Base-by-base conservation (phyloP, 2,113 vertebrate species). In the Pongo pygmaeus region DNA sequence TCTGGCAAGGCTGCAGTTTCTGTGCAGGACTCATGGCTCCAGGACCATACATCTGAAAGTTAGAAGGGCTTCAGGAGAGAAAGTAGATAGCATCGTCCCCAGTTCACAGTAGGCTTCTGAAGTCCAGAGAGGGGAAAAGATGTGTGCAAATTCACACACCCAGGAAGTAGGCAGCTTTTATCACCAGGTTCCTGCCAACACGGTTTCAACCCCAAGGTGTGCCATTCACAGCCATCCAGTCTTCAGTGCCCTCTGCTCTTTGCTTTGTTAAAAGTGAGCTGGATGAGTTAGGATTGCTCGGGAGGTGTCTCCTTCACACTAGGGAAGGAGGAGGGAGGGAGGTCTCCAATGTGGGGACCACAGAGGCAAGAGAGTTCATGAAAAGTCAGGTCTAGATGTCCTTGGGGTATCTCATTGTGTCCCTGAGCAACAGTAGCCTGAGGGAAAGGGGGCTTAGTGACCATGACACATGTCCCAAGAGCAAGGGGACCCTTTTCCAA, bases 371-470 rank as follows among this genome's bases (percentile, higher is more conserved):
- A 74, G 32, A 8, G 16, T 20, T 27, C 38, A 78, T 25, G n/a
- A 52, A 30, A 52, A 18, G 35, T 22, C 86, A 84, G 79, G 59
- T 64, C 64, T 64, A 35, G 38, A 59, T 8, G 67, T 55, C n/a
- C 40, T 20, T 8, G 40, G 27, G 22, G 30, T 69, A 38, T 85
- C 32, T 55, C 8, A 5, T 14, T 20, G 12, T 52, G 48, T 96
- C 57, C 83, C 94, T 93, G 86, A 94, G 88, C 32, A 92, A 57
- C 40, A 38, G 4, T 18, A 48, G 74, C 22, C 75, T 52, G 77
- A 80, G 52, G 75, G 64, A 32, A 88, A 64, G 23, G 30, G 64
- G 50, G 7, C 35, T 57, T 57, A 38, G 52, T 61, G 32, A 84
- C n/a, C 46, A 17, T 2, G 74, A 85, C 83, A 38, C 8, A 32